Percentiles rank a stretch among this genome's conserved stretches.
Conservation (phyloP, 2,888 invertebrate species). For the Heteropelma amictum region DNA sequence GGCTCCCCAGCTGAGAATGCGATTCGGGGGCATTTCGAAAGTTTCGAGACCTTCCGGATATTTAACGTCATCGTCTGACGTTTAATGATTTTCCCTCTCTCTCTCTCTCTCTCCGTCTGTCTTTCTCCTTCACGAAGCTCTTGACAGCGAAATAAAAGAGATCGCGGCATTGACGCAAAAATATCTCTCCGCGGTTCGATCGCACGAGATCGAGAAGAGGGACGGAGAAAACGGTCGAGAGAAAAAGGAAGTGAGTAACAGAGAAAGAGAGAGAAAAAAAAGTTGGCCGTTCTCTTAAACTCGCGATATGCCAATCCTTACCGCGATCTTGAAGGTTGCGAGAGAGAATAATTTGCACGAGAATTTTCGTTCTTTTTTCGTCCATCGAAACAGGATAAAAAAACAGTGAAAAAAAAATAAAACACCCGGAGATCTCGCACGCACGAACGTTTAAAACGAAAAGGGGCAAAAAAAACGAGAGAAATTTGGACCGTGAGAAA, state of each 20-base stretch:
- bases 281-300: conserved; percentile 20
- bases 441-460: conserved; percentile 28
- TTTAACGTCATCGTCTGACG: conserved; percentile 38
- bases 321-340: conserved; percentile 38
- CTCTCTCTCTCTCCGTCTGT: neutral
- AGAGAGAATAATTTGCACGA: conserved; percentile 35
- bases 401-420: no score
- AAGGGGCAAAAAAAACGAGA: neutral
- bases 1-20: conserved; percentile 46
- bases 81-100: neutral
- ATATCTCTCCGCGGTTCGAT: conserved; percentile 1
- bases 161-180: conserved; percentile 38
- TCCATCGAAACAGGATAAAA: conserved; percentile 12
- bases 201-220: neutral
- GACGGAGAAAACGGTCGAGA: conserved; percentile 11
- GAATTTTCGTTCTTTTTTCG: neutral
- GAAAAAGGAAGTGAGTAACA: neutral
- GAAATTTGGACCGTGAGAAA: conserved; percentile 49
- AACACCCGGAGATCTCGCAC: conserved; percentile 27
- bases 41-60: conserved; percentile 51
- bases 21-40: conserved; percentile 48
- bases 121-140: no score
- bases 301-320: conserved; percentile 16
- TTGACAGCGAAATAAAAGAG: conserved; percentile 31
- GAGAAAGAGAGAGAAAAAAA: neutral